These are phyloP conservation scores for Forficula auricularia DNA, from an alignment of 1,140 invertebrate genomes.

Conservation along the genomic window DNA sequence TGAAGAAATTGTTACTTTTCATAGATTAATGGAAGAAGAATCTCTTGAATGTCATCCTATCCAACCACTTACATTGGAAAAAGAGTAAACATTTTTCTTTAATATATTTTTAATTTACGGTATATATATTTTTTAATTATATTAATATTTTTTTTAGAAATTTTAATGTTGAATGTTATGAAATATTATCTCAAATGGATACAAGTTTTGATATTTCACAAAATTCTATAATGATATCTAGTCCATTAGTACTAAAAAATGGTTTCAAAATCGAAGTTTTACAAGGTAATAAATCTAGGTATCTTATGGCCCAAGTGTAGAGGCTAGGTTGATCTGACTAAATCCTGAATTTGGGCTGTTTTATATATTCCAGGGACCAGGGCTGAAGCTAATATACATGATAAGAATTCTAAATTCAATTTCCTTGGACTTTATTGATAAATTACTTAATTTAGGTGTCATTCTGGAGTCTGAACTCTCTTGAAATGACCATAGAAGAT, in stretches of 20 bases:
- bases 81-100: slow-evolving; percentile 1
- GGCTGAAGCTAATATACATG: too few relatives aligned
- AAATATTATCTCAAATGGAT: slow-evolving; percentile 10
- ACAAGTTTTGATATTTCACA: slow-evolving; percentile 8
- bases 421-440: too few relatives aligned
- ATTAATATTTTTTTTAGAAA: slow-evolving; percentile 3
- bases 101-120: neutral
- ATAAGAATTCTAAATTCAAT: too few relatives aligned
- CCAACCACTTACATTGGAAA: neutral
- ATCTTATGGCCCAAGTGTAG: too few relatives aligned
- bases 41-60: neutral
- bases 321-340: too few relatives aligned
- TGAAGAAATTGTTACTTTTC: slow-evolving; percentile 6
- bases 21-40: slow-evolving; percentile 8
- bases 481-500: too few relatives aligned
- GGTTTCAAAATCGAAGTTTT: slow-evolving; percentile 16
- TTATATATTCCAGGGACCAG: too few relatives aligned
- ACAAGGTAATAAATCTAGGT: slow-evolving; percentile 12
- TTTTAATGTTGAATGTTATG: slow-evolving; percentile 12
- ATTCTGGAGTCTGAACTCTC: too few relatives aligned
- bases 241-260: slow-evolving; percentile 16
- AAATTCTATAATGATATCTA: slow-evolving; percentile 10
- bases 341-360: too few relatives aligned
- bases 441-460: too few relatives aligned
- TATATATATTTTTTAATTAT: slow-evolving; percentile 1